A percentile compares a stretch with the other conserved stretches of the same genome.
These are phyloP conservation scores for Aproaerema taeniolella DNA, from an alignment of 2,888 invertebrate species.

Conservation along the genomic window DNA sequence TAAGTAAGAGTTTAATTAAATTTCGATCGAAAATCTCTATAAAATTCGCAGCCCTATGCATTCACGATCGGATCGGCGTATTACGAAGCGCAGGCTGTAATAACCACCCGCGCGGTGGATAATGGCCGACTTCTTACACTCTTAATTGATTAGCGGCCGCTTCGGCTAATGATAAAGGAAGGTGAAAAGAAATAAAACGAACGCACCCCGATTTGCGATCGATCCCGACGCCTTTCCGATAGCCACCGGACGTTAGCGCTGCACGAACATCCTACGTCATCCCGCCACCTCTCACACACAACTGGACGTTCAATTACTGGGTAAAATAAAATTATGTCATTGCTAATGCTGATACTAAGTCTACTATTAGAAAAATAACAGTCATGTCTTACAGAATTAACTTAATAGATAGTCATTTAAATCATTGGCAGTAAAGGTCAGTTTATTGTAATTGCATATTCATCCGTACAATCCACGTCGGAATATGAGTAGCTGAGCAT, in stretches of 20 bases:
- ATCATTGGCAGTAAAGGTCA: constrained; percentile 52
- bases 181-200: constrained; percentile 75
- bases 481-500: constrained; percentile 53
- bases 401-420: constrained; percentile 57
- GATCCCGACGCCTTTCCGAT: constrained; percentile 41
- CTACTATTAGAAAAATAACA: constrained; percentile 50
- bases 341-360: constrained; percentile 29
- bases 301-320: constrained; percentile 23
- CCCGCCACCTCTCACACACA: constrained; percentile 13
- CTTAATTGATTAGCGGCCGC: constrained; percentile 79
- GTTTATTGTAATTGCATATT: constrained; percentile 63
- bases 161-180: constrained; percentile 76
- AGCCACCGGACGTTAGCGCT: constrained; percentile 48
- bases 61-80: constrained; percentile 73
- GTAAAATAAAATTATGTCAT: constrained; percentile 51
- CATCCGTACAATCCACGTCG: constrained; percentile 49
- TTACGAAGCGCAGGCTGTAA: constrained; percentile 69
- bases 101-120: constrained; percentile 72
- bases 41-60: constrained; percentile 73
- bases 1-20: constrained; percentile 55
- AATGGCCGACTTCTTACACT: constrained; percentile 76
- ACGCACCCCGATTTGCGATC: constrained; percentile 66
- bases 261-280: constrained; percentile 19
- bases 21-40: constrained; percentile 62
- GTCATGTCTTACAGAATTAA: constrained; percentile 38